Evolutionary conservation across 1,140 invertebrate species (phyloP).

Genomic region (Tenebrio molitor): DNA sequence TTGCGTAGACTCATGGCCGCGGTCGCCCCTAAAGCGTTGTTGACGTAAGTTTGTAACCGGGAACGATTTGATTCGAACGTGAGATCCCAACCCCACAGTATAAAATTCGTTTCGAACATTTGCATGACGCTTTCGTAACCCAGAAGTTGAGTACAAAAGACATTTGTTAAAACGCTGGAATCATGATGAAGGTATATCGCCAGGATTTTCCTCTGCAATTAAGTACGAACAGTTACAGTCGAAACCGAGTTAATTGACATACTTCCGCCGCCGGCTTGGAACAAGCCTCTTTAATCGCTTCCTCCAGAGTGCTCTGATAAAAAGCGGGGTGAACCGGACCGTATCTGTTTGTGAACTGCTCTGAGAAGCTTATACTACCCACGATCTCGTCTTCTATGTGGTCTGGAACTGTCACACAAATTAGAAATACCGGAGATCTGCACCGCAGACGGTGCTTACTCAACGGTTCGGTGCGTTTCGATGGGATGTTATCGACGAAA

Average conservation of each 20-base stretch:
- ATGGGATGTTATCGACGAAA: slow-evolving; percentile 80
- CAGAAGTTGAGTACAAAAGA: slow-evolving; percentile 95
- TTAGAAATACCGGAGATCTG: no score
- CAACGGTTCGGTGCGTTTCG: slow-evolving; percentile 79
- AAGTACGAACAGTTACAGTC: slow-evolving; percentile 42
- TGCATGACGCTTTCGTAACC: slow-evolving; percentile 91
- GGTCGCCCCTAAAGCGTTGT: slow-evolving; percentile 75
- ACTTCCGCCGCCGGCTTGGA: slow-evolving; percentile 90
- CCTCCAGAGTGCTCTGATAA: slow-evolving; percentile 90
- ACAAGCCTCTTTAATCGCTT: slow-evolving; percentile 91
- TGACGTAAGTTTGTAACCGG: slow-evolving; percentile 79
- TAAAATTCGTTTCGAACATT: slow-evolving; percentile 88
- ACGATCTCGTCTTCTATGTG: slow-evolving; percentile 87
- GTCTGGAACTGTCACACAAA: slow-evolving; percentile 81
- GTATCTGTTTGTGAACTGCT: slow-evolving; percentile 86
- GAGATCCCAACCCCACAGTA: slow-evolving; percentile 96
- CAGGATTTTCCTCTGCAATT: slow-evolving; percentile 88
- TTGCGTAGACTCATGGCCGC: slow-evolving; percentile 83
- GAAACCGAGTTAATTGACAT: slow-evolving; percentile 58
- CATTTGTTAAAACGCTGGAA: slow-evolving; percentile 91
- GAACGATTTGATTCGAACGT: slow-evolving; percentile 87
- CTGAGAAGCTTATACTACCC: slow-evolving; percentile 88
- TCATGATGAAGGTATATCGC: slow-evolving; percentile 97
- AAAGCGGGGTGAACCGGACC: slow-evolving; percentile 89
- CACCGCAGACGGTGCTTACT: slow-evolving; percentile 80